These are phyloP conservation scores for Pseudomyrmex sp. DNA, from an alignment of 1,140 invertebrate species.

Conservation along the genomic window DNA sequence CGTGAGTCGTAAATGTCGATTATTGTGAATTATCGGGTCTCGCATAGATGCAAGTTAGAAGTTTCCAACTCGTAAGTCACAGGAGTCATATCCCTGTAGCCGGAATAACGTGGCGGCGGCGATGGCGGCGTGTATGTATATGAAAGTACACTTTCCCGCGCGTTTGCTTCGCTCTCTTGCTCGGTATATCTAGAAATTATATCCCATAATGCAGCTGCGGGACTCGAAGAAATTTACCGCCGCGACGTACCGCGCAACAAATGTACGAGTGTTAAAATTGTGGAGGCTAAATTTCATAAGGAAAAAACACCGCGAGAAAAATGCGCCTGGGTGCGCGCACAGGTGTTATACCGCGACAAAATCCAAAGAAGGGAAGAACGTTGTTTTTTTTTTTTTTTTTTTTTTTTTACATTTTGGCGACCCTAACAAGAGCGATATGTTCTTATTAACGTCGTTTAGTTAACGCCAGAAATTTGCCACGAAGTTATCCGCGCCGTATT, in stretches of 20 bases:
- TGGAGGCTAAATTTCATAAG: conserved; percentile 53
- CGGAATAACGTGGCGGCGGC: too few species aligned
- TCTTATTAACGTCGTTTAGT: not conserved
- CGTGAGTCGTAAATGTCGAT: conserved; percentile 59
- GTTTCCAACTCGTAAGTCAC: conserved; percentile 59
- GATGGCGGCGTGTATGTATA: conserved; percentile 13
- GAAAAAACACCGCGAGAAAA: conserved; percentile 9
- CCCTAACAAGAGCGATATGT: conserved; percentile 2
- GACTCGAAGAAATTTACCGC: conserved; percentile 59
- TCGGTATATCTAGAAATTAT: conserved; percentile 58
- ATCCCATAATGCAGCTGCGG: conserved; percentile 47
- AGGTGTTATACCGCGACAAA: conserved; percentile 38
- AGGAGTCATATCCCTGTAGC: conserved; percentile 49
- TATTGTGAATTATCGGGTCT: conserved; percentile 55
- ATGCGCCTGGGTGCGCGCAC: conserved; percentile 47
- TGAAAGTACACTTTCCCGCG: conserved; percentile 41
- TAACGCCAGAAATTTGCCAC: not conserved
- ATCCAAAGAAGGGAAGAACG: not conserved
- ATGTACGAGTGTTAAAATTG: conserved; percentile 55
- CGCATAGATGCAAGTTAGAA: conserved; percentile 56
- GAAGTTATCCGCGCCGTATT: not conserved
- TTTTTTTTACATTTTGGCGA: not conserved
- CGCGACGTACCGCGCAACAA: conserved; percentile 52
- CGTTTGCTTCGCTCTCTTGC: not conserved
- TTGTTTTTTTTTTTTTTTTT: not conserved